Evolutionary conservation across 2,113 vertebrate genomes (phyloP).

Genomic region (Chloebia gouldiae): DNA sequence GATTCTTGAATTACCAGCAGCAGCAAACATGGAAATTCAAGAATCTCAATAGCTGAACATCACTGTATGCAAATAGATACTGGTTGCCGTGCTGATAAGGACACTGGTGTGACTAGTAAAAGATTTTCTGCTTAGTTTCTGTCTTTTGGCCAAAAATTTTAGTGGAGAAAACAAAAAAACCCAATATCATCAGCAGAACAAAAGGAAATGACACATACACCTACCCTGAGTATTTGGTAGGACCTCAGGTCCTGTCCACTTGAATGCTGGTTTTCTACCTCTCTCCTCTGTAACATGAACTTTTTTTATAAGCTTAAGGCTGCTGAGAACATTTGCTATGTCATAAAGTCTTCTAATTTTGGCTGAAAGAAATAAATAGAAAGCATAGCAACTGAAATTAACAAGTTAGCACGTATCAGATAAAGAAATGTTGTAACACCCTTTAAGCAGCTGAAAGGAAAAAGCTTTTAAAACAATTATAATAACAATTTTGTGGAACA

Average conservation of each 20-base stretch:
- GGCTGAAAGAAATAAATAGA: conserved; percentile 69
- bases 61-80: not conserved
- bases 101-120: not conserved
- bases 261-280: conserved; percentile 94
- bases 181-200: not conserved
- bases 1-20: not conserved
- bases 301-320: conserved; percentile 94
- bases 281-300: conserved; percentile 90
- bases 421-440: not conserved
- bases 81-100: not conserved
- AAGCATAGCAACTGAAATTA: not conserved
- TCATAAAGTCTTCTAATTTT: conserved; percentile 96
- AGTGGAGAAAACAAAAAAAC: not conserved
- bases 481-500: not conserved
- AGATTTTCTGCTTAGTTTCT: not conserved
- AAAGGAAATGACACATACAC: conserved; percentile 11
- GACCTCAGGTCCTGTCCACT: conserved; percentile 90
- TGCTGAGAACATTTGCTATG: conserved; percentile 95
- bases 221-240: conserved; percentile 76
- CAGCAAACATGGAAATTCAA: not conserved
- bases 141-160: not conserved
- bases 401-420: not conserved
- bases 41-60: not conserved
- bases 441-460: not conserved
- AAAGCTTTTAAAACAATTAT: not conserved